These are phyloP conservation scores for Pocillopora damicornis DNA, from an alignment of 64 coral and sea anemone genomes.

Conservation along the genomic window DNA sequence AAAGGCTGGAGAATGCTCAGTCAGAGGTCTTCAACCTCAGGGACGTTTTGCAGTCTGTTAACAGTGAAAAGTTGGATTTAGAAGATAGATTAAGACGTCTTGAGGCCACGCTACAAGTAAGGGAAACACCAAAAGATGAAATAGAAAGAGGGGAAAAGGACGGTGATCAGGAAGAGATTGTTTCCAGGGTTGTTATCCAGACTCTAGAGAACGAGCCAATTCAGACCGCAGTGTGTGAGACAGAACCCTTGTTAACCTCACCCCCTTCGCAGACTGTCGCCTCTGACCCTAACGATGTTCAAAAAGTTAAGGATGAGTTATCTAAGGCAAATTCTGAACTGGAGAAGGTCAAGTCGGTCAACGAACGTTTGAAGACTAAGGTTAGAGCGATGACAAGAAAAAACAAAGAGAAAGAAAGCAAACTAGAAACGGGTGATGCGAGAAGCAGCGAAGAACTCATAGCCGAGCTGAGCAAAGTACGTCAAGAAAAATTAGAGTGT, in stretches of 20 bases:
- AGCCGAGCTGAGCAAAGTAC: constrained; percentile 44
- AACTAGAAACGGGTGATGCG: constrained; percentile 25
- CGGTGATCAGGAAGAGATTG: constrained; percentile 47
- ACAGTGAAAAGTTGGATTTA: constrained; percentile 15
- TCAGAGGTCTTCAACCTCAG: background rate
- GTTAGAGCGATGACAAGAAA: constrained; percentile 46
- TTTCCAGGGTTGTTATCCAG: constrained; percentile 36
- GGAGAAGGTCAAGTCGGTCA: constrained; percentile 16
- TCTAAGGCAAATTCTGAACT: constrained; percentile 14
- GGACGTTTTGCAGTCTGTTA: constrained; percentile 18
- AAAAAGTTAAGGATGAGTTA: constrained; percentile 9
- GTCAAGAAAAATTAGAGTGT: constrained; percentile 65
- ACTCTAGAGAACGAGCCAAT: constrained; percentile 51
- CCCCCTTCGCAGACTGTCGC: background rate
- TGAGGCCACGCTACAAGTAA: constrained; percentile 11
- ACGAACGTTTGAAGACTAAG: constrained; percentile 11
- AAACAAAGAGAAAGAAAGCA: constrained; percentile 53
- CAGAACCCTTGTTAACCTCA: constrained; percentile 15
- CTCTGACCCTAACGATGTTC: background rate
- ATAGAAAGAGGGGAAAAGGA: constrained; percentile 42
- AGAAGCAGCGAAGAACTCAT: background rate
- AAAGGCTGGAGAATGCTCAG: constrained; percentile 11
- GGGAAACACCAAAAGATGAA: background rate
- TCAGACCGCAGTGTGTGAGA: constrained; percentile 56
- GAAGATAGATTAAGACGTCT: constrained; percentile 6